phyloP scores from a whole-genome alignment of 2,113 vertebrate genomes.

The Callopanchax toddi region DNA sequence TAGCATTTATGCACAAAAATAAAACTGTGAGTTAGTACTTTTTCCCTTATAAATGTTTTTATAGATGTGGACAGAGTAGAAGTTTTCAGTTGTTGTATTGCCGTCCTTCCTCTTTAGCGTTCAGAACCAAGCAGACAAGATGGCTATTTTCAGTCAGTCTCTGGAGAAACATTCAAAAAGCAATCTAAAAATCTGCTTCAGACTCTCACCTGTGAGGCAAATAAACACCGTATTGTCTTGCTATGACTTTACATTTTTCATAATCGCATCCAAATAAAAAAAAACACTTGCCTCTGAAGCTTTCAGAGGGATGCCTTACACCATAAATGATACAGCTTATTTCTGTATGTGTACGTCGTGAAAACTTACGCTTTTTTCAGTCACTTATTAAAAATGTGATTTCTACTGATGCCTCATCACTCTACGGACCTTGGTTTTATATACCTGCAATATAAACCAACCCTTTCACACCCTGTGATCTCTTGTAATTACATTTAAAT shows the following conservation, averaged over 20 bases:
- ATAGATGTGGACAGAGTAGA: constrained; percentile 27
- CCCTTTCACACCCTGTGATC: constrained; percentile 29
- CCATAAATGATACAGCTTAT: constrained; percentile 22
- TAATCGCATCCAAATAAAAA: constrained; percentile 8
- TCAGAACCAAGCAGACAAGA: too few relatives aligned
- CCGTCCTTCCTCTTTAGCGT: constrained; percentile 29
- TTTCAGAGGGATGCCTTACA: constrained; percentile 50
- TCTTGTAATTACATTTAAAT: constrained; percentile 34
- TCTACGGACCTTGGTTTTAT: constrained; percentile 28
- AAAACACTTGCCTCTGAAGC: constrained; percentile 32
- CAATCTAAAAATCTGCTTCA: constrained; percentile 10
- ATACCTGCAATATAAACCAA: constrained; percentile 29
- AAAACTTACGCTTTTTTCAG: constrained; percentile 32
- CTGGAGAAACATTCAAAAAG: neutral
- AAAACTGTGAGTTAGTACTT: constrained; percentile 58
- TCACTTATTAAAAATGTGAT: constrained; percentile 34
- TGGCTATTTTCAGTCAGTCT: too few relatives aligned
- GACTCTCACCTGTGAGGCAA: constrained; percentile 3
- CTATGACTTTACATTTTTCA: constrained; percentile 3
- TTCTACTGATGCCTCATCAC: constrained; percentile 30
- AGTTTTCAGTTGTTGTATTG: constrained; percentile 20
- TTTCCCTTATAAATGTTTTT: constrained; percentile 18
- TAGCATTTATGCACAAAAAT: constrained; percentile 66
- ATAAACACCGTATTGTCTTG: neutral
- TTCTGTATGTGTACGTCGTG: neutral